These are phyloP conservation scores for Parnassius apollo DNA, from an alignment of 2,888 invertebrate species.

Conservation along the genomic window DNA sequence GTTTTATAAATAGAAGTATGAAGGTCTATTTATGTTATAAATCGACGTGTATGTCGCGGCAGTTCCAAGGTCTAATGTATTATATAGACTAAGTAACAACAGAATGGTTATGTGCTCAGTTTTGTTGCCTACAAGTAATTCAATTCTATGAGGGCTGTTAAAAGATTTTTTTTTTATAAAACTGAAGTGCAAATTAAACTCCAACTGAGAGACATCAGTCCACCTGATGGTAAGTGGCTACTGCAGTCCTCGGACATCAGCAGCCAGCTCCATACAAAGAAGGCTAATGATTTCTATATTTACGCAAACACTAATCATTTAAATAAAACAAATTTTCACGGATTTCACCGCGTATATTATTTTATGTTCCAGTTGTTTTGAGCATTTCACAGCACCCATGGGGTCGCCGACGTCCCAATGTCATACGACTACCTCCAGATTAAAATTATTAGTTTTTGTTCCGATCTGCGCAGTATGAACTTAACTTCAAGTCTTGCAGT, in stretches of 20 bases:
- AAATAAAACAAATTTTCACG: too few species aligned
- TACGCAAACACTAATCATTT: too few species aligned
- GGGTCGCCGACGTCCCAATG: too few species aligned
- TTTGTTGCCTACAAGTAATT: background rate
- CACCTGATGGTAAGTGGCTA: background rate
- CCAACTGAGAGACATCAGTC: background rate
- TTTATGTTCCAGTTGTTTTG: too few species aligned
- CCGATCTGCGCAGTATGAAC: too few species aligned
- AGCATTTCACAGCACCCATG: too few species aligned
- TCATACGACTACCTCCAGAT: too few species aligned
- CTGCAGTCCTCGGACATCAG: background rate
- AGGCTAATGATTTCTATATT: too few species aligned
- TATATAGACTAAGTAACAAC: background rate
- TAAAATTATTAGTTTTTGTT: too few species aligned
- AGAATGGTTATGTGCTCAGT: background rate
- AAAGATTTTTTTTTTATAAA: background rate
- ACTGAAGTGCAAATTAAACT: background rate
- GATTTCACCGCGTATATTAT: too few species aligned
- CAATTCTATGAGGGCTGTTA: background rate
- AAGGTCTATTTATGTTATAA: background rate
- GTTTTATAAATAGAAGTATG: background rate
- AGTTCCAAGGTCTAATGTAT: conserved; percentile 2
- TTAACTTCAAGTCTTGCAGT: too few species aligned
- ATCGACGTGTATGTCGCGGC: background rate
- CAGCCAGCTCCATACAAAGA: too few species aligned